phyloP scores from a whole-genome alignment of 1,140 invertebrate species.

The Pachypsylla venusta region DNA sequence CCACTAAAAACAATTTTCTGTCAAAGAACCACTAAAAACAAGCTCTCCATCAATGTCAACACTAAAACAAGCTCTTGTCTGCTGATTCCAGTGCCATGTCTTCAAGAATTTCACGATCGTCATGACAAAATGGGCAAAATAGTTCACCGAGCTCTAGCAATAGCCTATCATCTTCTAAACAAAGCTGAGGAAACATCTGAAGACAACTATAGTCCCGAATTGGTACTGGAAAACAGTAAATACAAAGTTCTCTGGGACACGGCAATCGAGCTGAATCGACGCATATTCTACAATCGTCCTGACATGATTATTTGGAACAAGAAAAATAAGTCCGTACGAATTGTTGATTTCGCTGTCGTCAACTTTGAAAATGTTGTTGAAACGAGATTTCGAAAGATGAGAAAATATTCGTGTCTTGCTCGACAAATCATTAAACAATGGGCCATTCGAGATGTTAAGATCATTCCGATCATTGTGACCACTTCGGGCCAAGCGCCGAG shows the following conservation, averaged over 20 bases:
- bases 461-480: not conserved
- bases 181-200: not conserved
- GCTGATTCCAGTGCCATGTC: not conserved
- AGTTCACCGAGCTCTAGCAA: not conserved
- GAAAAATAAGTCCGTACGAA: not conserved
- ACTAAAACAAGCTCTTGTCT: not conserved
- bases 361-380: not conserved
- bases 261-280: not conserved
- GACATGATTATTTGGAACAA: slow-evolving; percentile 2
- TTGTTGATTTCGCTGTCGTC: slow-evolving; percentile 6
- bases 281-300: not conserved
- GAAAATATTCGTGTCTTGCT: not conserved
- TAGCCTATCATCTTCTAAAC: not conserved
- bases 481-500: not conserved
- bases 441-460: not conserved
- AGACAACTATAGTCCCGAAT: not conserved
- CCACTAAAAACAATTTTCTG: too few relatives aligned
- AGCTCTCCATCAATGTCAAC: too few relatives aligned
- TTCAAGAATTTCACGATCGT: not conserved
- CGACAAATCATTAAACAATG: not conserved
- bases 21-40: too few relatives aligned
- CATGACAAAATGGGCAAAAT: slow-evolving; percentile 7
- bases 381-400: not conserved
- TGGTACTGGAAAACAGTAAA: not conserved
- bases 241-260: not conserved